Evolutionary conservation across 2,113 vertebrate species (phyloP).

Genomic region (Mobula hypostoma): DNA sequence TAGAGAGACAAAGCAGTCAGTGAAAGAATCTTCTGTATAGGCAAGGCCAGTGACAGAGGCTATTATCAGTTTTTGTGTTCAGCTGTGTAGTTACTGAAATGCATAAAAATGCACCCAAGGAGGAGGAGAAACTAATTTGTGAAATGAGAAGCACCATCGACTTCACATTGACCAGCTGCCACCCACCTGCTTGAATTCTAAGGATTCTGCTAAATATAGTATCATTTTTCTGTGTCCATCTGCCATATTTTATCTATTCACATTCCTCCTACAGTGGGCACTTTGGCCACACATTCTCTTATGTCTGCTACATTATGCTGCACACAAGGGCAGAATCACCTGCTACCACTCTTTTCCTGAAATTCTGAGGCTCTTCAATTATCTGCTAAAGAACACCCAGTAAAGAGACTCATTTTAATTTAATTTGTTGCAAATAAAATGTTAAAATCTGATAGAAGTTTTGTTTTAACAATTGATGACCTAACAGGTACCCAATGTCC

Average conservation of each 20-base stretch:
- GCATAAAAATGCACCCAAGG: background rate
- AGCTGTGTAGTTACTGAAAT: background rate
- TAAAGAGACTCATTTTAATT: background rate
- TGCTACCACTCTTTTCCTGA: background rate
- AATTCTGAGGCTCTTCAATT: background rate
- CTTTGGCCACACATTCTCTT: constrained; percentile 28
- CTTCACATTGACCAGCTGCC: background rate
- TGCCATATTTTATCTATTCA: background rate
- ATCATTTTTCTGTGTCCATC: constrained; percentile 11
- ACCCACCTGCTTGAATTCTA: constrained; percentile 19
- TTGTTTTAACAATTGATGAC: constrained; percentile 10
- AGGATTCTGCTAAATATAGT: constrained; percentile 26
- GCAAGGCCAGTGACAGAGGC: background rate
- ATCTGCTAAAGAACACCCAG: background rate
- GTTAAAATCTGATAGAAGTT: background rate
- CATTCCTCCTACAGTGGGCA: background rate
- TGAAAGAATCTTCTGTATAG: background rate
- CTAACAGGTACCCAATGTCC: background rate
- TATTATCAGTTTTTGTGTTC: background rate
- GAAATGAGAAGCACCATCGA: background rate
- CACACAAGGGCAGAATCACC: background rate
- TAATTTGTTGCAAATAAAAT: background rate
- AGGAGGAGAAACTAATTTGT: background rate
- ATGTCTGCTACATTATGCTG: background rate
- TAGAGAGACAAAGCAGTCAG: background rate